phyloP scores from a whole-genome alignment of 2,797 vertebrate genomes.

The Meda fulgida region DNA sequence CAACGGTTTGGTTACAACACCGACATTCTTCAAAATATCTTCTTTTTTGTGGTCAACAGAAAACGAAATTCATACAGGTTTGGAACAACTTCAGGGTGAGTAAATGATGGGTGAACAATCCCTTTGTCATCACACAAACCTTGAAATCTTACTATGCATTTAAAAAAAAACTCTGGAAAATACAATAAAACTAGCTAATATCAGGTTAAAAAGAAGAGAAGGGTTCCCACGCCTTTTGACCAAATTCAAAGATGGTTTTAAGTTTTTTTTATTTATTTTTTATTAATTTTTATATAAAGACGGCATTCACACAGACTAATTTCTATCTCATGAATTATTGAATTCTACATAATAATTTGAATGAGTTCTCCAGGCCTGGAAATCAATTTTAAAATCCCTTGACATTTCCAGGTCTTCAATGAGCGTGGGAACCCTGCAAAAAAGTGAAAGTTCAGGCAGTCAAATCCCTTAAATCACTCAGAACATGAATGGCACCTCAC shows the following conservation, averaged over 20 bases:
- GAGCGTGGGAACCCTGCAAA: background rate
- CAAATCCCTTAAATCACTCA: background rate
- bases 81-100: too few relatives aligned
- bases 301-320: background rate
- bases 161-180: background rate
- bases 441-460: background rate
- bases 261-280: too few relatives aligned
- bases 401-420: background rate
- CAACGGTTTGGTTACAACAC: too few relatives aligned
- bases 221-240: background rate
- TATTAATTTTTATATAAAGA: background rate
- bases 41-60: too few relatives aligned
- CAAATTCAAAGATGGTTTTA: background rate
- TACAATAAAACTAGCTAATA: background rate
- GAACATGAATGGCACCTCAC: conserved; percentile 76
- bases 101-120: too few relatives aligned
- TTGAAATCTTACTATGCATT: background rate
- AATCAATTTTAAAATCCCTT: background rate
- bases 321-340: background rate
- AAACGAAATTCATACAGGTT: too few relatives aligned
- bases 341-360: background rate
- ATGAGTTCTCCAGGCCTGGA: background rate
- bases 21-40: too few relatives aligned
- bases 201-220: background rate
- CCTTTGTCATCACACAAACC: background rate